Percentiles rank a stretch among this genome's conserved stretches.
Conservation (phyloP, 2,888 invertebrate genomes). For the Volucella zonaria region DNA sequence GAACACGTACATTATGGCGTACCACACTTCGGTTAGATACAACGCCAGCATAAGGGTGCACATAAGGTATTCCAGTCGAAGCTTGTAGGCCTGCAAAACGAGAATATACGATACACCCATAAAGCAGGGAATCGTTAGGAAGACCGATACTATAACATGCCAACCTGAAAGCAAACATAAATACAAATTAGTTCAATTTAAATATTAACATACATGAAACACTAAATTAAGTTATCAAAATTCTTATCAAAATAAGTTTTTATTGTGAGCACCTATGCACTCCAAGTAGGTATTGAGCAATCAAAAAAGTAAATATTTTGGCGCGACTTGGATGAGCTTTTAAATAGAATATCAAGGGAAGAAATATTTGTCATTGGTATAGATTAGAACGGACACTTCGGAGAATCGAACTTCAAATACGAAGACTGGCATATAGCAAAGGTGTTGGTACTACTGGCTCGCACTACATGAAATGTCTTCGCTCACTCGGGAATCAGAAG, state of each 20-base stretch:
- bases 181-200: constrained; percentile 35
- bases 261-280: no score
- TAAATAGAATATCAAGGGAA: no score
- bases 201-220: background rate
- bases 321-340: no score
- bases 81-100: constrained; percentile 93
- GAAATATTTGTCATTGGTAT: no score
- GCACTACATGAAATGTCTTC: no score
- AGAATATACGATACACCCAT: constrained; percentile 93
- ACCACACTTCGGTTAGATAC: constrained; percentile 85
- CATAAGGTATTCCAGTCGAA: constrained; percentile 93
- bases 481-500: no score
- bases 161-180: constrained; percentile 85
- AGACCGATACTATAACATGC: constrained; percentile 91
- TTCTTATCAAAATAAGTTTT: constrained; percentile 6
- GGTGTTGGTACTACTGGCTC: no score
- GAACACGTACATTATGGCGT: constrained; percentile 87
- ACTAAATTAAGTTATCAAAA: background rate
- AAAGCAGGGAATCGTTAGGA: constrained; percentile 92
- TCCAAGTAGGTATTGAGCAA: no score
- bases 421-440: no score
- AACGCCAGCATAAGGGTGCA: constrained; percentile 93
- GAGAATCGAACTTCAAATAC: no score
- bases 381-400: no score
- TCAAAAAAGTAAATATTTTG: no score